Base-by-base conservation (phyloP, 2,888 invertebrate species). In the Erpobdella octoculata region DNA sequence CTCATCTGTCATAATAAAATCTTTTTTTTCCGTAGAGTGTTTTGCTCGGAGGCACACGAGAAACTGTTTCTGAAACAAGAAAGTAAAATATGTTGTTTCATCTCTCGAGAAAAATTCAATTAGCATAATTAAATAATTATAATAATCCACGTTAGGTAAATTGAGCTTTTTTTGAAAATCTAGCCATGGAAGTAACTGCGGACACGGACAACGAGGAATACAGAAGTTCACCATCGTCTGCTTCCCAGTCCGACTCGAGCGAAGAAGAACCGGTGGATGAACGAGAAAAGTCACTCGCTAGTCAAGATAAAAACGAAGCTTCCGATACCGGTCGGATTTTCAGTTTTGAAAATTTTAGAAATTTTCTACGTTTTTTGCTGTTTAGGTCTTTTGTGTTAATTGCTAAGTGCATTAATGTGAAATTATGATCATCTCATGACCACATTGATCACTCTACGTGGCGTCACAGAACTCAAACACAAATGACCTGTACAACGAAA, bases 1-100 rank as follows among this genome's bases (percentile, higher is more conserved):
- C n/a, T n/a, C n/a, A n/a, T n/a, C n/a, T n/a, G n/a, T n/a, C n/a
- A n/a, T n/a, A n/a, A n/a, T n/a, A n/a, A n/a, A n/a, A n/a, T n/a
- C n/a, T n/a, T n/a, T n/a, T n/a, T 59, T 33, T 71, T n/a, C 53
- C 48, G 21, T 18, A 71, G 71, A 37, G 67, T 71, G 28, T 71
- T 71, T 58, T 71, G 71, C 33, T 46, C 67, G 2, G 36, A 36
- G 33, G 53, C 66, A 12, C 71, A 71, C 38, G 38, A 58, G 41
- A 38, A 53, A 4, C 53, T 53, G 6, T 71, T 67, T n/a, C 53
- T 53, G 8, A 28, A 53, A 12, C 33, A n/a, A 33, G 62, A 31
- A 41, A 41, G 12, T 15, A 15, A 15, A n/a, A 41, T 15, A 59
- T 59, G n/a, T 15, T 31, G 9, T 59, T 59, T 59, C 35, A 33